These are phyloP conservation scores for Altica lythri DNA, from an alignment of 2,888 invertebrate genomes.

Conservation along the genomic window DNA sequence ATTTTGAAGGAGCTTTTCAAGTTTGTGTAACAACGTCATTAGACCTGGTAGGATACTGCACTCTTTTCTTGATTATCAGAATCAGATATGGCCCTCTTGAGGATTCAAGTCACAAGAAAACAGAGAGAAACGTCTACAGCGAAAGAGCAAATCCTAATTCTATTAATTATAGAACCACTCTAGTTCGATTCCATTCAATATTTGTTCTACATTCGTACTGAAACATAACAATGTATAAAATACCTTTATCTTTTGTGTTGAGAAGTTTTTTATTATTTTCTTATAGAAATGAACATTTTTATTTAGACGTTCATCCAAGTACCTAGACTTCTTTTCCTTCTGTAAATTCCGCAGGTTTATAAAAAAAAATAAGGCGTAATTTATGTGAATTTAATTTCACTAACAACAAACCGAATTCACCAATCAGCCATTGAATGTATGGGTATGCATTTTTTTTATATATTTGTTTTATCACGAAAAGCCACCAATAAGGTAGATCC, in stretches of 20 bases:
- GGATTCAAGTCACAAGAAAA: constrained; percentile 33
- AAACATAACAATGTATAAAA: constrained; percentile 19
- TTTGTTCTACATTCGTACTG: constrained; percentile 20
- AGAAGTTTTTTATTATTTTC: too few species aligned
- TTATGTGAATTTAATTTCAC: too few species aligned
- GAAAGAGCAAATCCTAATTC: constrained; percentile 44
- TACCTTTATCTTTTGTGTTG: constrained; percentile 14
- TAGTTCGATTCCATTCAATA: constrained; percentile 31
- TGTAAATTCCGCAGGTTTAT: too few species aligned
- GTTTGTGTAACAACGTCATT: constrained; percentile 18
- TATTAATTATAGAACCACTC: constrained; percentile 41
- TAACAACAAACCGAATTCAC: too few species aligned
- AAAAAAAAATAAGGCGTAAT: too few species aligned
- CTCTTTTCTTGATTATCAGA: constrained; percentile 33
- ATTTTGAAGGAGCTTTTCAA: not conserved
- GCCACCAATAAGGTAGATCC: too few species aligned
- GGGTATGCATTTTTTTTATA: too few species aligned
- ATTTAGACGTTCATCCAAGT: too few species aligned
- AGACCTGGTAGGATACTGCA: constrained; percentile 22
- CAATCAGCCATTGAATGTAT: too few species aligned
- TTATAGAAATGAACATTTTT: too few species aligned
- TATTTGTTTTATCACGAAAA: too few species aligned
- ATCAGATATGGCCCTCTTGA: constrained; percentile 35
- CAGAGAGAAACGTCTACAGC: constrained; percentile 32
- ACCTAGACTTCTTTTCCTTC: not conserved